Evolutionary conservation across 2,797 vertebrate species (phyloP).

Genomic region (Harpagifer antarcticus): DNA sequence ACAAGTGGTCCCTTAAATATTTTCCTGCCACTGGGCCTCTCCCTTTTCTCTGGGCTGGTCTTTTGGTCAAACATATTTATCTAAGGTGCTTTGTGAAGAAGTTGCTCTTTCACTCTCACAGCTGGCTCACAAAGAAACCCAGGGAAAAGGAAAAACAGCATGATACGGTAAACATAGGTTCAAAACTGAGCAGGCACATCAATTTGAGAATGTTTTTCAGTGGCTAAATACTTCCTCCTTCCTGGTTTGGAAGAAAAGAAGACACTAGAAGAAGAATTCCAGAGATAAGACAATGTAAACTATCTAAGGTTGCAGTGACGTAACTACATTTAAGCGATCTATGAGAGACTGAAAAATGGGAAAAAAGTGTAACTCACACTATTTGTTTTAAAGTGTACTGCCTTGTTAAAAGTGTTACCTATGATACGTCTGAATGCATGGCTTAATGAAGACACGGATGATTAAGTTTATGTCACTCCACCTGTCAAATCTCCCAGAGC

Average conservation of each 20-base stretch:
- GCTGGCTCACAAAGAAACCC: conserved; percentile 38
- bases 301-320: not conserved
- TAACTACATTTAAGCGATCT: not conserved
- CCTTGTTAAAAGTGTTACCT: conserved; percentile 39
- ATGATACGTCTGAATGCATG: conserved; percentile 22
- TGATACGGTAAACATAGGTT: conserved; percentile 49
- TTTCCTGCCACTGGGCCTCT: conserved; percentile 48
- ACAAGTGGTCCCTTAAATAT: conserved; percentile 65
- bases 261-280: conserved; percentile 10
- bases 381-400: conserved; percentile 33
- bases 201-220: conserved; percentile 28
- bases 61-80: conserved; percentile 66
- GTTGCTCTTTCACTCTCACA: conserved; percentile 62
- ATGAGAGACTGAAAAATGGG: not conserved
- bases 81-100: conserved; percentile 60
- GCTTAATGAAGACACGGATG: conserved; percentile 46
- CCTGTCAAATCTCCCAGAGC: conserved; percentile 57
- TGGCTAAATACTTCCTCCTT: conserved; percentile 1
- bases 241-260: conserved; percentile 6
- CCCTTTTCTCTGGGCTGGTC: conserved; percentile 43
- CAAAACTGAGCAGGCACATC: conserved; percentile 6
- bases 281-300: not conserved
- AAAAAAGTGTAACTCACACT: conserved; percentile 1
- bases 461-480: conserved; percentile 48
- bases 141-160: conserved; percentile 46